A percentile compares a stretch with the other conserved stretches of the same genome.
Evolutionary conservation across 2,797 vertebrate species (phyloP).

Genomic region (Lutjanus argentimaculatus): DNA sequence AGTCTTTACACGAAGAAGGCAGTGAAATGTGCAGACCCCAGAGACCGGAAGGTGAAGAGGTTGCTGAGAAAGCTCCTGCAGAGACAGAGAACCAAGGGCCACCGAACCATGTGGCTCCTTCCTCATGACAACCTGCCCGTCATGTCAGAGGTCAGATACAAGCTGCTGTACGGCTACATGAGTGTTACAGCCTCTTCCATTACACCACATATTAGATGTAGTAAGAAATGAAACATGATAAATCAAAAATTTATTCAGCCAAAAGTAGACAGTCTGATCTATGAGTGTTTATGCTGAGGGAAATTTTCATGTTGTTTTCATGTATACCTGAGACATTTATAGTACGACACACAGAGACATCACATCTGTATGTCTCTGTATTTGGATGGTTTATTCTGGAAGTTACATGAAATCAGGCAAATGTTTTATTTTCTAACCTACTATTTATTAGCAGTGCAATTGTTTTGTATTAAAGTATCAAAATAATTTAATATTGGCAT

Average conservation of each 20-base stretch:
- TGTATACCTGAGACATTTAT: conserved; percentile 1
- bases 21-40: conserved; percentile 89
- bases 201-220: not conserved
- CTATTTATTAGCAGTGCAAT: too few relatives aligned
- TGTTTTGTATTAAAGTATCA: too few relatives aligned
- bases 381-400: too few relatives aligned
- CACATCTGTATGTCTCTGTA: too few relatives aligned
- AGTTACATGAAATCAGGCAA: too few relatives aligned
- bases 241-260: not conserved
- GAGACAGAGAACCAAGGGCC: conserved; percentile 80
- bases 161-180: not conserved
- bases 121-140: conserved; percentile 86
- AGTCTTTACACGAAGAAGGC: conserved; percentile 90
- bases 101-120: conserved; percentile 82
- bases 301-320: not conserved
- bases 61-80: conserved; percentile 86
- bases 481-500: too few relatives aligned
- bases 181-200: not conserved
- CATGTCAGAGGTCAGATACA: conserved; percentile 84
- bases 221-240: not conserved
- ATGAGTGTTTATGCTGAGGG: not conserved
- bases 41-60: conserved; percentile 87
- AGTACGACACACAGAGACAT: too few relatives aligned
- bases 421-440: too few relatives aligned
- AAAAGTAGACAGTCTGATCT: not conserved